phyloP scores from a whole-genome alignment of 2,797 vertebrate genomes.

The Pseudomugil gertrudae region DNA sequence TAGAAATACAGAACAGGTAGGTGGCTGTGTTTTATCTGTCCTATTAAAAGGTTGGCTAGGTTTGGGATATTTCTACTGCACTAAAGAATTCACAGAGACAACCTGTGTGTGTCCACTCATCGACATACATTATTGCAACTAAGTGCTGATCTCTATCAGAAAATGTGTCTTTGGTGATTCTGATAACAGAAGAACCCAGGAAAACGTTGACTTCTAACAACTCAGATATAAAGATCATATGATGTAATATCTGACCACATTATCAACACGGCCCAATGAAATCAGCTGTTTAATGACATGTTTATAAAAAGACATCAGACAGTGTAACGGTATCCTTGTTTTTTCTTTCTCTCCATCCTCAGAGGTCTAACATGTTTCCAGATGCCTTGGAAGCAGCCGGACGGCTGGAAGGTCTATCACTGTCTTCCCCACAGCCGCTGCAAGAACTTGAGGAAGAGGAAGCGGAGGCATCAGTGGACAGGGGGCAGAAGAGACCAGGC shows the following conservation, averaged over 20 bases:
- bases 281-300: too few species aligned
- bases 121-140: neutral
- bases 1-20: constrained; percentile 2
- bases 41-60: constrained; percentile 9
- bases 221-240: neutral
- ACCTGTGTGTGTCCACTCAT: neutral
- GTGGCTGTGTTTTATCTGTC: constrained; percentile 18
- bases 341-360: constrained; percentile 15
- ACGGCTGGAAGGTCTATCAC: constrained; percentile 78
- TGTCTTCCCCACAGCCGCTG: constrained; percentile 69
- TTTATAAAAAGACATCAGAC: too few species aligned
- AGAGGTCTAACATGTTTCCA: constrained; percentile 75
- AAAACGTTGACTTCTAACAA: constrained; percentile 1
- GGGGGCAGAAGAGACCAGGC: constrained; percentile 66
- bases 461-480: constrained; percentile 38
- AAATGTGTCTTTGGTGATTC: neutral
- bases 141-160: neutral
- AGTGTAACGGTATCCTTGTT: too few species aligned
- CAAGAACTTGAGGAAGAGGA: constrained; percentile 75
- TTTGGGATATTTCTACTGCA: constrained; percentile 6
- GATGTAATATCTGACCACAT: neutral
- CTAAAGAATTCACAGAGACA: neutral
- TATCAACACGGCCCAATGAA: neutral
- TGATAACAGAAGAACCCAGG: neutral
- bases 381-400: constrained; percentile 78